A percentile compares a stretch with the other conserved stretches of the same genome.
Evolutionary conservation across 2,797 vertebrate species (phyloP).

Genomic region (Pangasius sanitwongsei): DNA sequence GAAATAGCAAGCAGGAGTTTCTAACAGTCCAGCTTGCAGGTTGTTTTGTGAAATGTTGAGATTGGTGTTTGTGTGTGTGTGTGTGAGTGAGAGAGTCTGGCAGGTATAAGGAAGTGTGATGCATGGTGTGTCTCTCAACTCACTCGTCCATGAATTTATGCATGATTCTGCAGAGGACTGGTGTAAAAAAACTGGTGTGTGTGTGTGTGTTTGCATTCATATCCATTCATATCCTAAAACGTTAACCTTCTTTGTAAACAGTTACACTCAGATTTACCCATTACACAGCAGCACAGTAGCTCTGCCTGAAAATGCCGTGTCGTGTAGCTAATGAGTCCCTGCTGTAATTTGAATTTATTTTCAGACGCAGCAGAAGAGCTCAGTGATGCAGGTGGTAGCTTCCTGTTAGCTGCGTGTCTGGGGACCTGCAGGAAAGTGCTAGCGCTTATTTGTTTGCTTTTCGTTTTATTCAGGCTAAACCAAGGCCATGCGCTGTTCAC

Average conservation of each 20-base stretch:
- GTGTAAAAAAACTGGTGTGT: slow-evolving; percentile 38
- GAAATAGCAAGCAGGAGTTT: background rate
- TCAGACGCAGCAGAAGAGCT: background rate
- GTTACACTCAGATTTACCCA: background rate
- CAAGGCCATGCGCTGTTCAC: background rate
- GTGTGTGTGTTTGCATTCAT: background rate
- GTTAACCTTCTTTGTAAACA: background rate
- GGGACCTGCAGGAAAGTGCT: background rate
- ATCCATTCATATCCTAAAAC: background rate
- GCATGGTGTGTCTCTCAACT: slow-evolving; percentile 44
- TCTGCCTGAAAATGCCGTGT: background rate
- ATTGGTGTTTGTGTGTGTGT: slow-evolving; percentile 1
- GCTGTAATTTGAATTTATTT: background rate
- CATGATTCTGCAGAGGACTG: slow-evolving; percentile 46
- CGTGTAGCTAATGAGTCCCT: background rate
- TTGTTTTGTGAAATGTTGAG: slow-evolving; percentile 10
- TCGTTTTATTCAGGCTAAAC: background rate
- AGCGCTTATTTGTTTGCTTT: background rate
- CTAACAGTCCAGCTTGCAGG: slow-evolving; percentile 21
- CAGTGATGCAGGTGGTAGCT: background rate
- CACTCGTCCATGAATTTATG: slow-evolving; percentile 53
- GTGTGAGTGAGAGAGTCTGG: slow-evolving; percentile 7
- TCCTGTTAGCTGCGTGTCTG: background rate
- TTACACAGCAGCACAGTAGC: background rate
- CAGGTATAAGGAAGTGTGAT: slow-evolving; percentile 33